phyloP scores from a whole-genome alignment of 2,113 vertebrate species.

The rabbit (Oryctolagus cuniculus) region mOryCun1.1 NC_091437.1:40660501-40661000 shows the following conservation, averaged over 20 bases:
- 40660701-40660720: background rate
- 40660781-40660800: background rate
- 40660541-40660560: background rate
- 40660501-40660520: background rate
- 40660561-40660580: background rate
- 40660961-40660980: background rate
- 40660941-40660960: slow-evolving; percentile 30
- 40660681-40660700: background rate
- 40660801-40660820: background rate
- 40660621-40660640: background rate
- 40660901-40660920: background rate
- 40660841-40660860: background rate
- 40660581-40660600: background rate
- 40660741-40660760: background rate
- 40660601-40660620: background rate
- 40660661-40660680: background rate
- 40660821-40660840: background rate
- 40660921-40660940: background rate
- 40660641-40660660: background rate
- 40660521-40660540: background rate
- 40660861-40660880: background rate
- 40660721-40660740: too few species aligned
- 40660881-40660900: background rate
- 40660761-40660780: background rate
- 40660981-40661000: slow-evolving; percentile 20